Percentiles rank a stretch among this genome's conserved stretches.
Conservation (phyloP, 2,888 invertebrate genomes). For the Polia nebulosa region DNA sequence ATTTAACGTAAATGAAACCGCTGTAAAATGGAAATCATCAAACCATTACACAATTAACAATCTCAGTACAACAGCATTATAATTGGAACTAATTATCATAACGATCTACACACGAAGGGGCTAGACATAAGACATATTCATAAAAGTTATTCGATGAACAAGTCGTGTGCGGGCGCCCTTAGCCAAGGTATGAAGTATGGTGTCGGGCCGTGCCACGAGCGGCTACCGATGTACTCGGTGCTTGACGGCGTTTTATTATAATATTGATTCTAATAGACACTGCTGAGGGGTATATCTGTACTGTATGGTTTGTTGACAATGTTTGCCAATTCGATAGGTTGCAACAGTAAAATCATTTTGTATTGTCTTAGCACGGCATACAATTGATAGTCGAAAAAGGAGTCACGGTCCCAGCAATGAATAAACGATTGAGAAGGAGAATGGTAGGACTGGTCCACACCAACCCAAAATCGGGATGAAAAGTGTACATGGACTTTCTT, state of each 20-base stretch:
- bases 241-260: conserved; percentile 58
- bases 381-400: too few relatives aligned
- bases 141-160: conserved; percentile 62
- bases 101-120: conserved; percentile 52
- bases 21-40: conserved; percentile 3
- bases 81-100: conserved; percentile 43
- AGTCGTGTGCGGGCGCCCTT: conserved; percentile 58
- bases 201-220: conserved; percentile 75
- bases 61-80: conserved; percentile 5
- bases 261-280: conserved; percentile 63
- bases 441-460: too few relatives aligned
- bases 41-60: conserved; percentile 19
- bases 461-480: too few relatives aligned
- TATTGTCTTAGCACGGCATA: neutral
- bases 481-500: too few relatives aligned
- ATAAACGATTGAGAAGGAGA: too few relatives aligned
- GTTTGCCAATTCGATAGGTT: neutral
- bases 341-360: neutral
- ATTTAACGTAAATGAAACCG: neutral
- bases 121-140: conserved; percentile 57
- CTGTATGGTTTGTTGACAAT: neutral
- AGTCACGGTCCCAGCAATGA: too few relatives aligned
- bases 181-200: conserved; percentile 73
- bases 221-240: conserved; percentile 53
- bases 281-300: conserved; percentile 14